Evolutionary conservation across 2,113 vertebrate genomes (phyloP).

Genomic region (Labrus mixtus): DNA sequence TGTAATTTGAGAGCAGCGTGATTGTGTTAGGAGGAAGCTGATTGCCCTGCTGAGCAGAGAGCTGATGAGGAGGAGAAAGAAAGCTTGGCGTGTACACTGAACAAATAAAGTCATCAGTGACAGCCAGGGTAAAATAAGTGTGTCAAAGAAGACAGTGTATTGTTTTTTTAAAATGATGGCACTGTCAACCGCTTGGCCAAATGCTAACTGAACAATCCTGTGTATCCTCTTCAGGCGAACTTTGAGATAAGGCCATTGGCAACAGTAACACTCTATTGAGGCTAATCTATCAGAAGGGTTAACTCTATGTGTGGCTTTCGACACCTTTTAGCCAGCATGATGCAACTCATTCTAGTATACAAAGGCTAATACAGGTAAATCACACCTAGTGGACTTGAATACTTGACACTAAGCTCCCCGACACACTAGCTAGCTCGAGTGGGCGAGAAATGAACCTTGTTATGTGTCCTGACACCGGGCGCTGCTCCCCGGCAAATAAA

Average conservation of each 20-base stretch:
- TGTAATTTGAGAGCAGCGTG: constrained; percentile 71
- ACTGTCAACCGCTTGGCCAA: constrained; percentile 4
- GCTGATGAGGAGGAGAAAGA: constrained; percentile 52
- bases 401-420: constrained; percentile 66
- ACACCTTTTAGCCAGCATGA: constrained; percentile 27
- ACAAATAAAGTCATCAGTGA: constrained; percentile 57
- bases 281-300: constrained; percentile 31
- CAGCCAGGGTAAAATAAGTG: constrained; percentile 30
- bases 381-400: constrained; percentile 56
- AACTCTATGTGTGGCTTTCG: constrained; percentile 29
- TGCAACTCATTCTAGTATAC: constrained; percentile 48
- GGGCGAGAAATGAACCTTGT: constrained; percentile 83
- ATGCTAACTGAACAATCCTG: constrained; percentile 37
- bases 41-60: constrained; percentile 73
- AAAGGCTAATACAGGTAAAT: constrained; percentile 75
- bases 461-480: constrained; percentile 83
- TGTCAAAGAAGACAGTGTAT: constrained; percentile 35
- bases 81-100: constrained; percentile 62
- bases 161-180: constrained; percentile 24
- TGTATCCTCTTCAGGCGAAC: constrained; percentile 23
- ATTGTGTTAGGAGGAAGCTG: constrained; percentile 70
- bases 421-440: constrained; percentile 60
- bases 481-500: constrained; percentile 83
- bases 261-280: constrained; percentile 4
- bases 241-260: constrained; percentile 18